Base-by-base conservation (phyloP, 1,140 invertebrate genomes). In the Drosophila sulfurigaster region DNA sequence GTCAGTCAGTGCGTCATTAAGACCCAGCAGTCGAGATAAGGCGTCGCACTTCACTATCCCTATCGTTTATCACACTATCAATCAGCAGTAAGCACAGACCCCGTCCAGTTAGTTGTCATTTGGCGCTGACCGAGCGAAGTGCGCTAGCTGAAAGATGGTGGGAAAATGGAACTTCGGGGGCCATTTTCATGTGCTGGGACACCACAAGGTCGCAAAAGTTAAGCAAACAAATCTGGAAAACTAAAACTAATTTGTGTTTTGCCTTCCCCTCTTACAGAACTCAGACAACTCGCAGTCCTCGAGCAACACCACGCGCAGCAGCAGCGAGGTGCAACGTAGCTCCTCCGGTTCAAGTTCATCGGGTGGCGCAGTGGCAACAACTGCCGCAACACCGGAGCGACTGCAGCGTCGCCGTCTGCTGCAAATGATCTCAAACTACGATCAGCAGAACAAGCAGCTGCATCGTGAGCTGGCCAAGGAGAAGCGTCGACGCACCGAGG, bases 401-500 rank as follows among this genome's bases (percentile, higher is more conserved):
- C 43, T 76, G 16, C 79, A 89, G 7, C 75, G 83, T 41, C 69
- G 82, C 1, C 82, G 85, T 13, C 72, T 91, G 10, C 45, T 92
- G 13, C 85, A 92, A 70, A 82, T 91, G 72, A 81, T 92, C 56
- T 81, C 79, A 13, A 75, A 75, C 58, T 90, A 90, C 56, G 91
- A 92, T 60, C 78, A 91, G 60, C 88, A 92, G 57, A 92, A 88
- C 49, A 91, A 91, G 54, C 67, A 78, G 35, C 64, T 92, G 52
- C 81, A 92, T 56, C 76, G 78, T 11, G 92, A 92, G 48, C 54
- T 92, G 63, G 78, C 79, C 62, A 91, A 82, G 57, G 95, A 95
- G 78, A 94, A 94, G 48, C 92, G 91, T 1, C 90, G 95, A 0
- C 93, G 95, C 5, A 95, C 95, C 68, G 94, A 94, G 59, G 95